These are phyloP conservation scores for Glomeris maerens DNA, from an alignment of 1,140 invertebrate genomes.

Conservation along the genomic window DNA sequence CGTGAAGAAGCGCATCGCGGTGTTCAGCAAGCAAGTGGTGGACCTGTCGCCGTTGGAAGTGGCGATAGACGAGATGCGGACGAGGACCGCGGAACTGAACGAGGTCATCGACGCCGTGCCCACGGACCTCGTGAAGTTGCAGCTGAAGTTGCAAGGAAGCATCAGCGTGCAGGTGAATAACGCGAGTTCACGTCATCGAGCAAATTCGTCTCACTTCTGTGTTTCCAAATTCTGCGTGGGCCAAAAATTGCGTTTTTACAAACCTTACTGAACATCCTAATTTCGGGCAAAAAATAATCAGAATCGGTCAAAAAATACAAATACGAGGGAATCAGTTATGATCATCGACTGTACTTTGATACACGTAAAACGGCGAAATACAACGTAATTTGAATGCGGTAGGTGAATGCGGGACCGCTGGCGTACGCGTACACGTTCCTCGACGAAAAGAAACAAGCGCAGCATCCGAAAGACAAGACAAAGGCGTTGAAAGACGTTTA, in stretches of 20 bases:
- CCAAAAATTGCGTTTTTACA: neutral
- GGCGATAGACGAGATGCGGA: conserved; percentile 82
- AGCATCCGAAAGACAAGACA: conserved; percentile 64
- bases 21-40: conserved; percentile 52
- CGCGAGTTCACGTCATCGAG: neutral
- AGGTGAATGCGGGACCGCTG: conserved; percentile 83
- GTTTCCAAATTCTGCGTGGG: neutral
- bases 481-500: conserved; percentile 71
- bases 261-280: conserved; percentile 6
- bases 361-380: neutral
- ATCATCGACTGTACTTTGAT: neutral
- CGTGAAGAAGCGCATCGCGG: conserved; percentile 70
- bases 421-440: conserved; percentile 84
- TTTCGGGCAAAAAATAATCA: neutral
- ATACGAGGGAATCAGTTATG: neutral
- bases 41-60: conserved; percentile 85
- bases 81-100: conserved; percentile 61
- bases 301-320: neutral
- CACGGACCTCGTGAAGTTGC: conserved; percentile 74
- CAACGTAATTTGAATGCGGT: neutral
- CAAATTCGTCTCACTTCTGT: neutral
- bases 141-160: conserved; percentile 73
- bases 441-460: conserved; percentile 30
- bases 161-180: conserved; percentile 58
- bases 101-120: conserved; percentile 65